Evolutionary conservation across 2,113 vertebrate genomes (phyloP).

Genomic region (Antechinus flavipes): DNA sequence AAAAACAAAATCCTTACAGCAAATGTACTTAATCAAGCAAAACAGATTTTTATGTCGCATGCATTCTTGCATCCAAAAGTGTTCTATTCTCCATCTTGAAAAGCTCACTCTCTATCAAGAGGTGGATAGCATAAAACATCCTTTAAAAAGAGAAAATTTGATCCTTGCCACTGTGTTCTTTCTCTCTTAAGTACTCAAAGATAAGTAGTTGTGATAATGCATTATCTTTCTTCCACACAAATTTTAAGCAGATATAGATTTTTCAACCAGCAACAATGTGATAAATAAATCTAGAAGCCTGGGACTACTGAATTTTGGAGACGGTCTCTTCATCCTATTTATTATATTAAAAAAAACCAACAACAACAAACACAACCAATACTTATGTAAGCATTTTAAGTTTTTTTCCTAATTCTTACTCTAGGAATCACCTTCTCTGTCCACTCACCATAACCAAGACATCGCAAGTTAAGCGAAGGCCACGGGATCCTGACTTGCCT

Average conservation of each 20-base stretch:
- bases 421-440: conserved; percentile 56
- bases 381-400: background rate
- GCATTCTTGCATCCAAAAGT: too few species aligned
- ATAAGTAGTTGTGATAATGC: conserved; percentile 17
- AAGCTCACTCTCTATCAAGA: too few species aligned
- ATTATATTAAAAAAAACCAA: background rate
- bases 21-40: too few species aligned
- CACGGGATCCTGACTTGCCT: conserved; percentile 18
- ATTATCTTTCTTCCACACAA: conserved; percentile 27
- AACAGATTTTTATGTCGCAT: too few species aligned
- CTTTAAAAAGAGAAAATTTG: background rate
- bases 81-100: too few species aligned
- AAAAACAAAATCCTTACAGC: too few species aligned
- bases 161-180: conserved; percentile 58
- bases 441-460: background rate
- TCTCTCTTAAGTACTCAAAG: conserved; percentile 43
- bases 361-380: background rate
- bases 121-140: background rate
- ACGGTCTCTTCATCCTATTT: background rate
- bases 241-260: conserved; percentile 60
- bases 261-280: background rate
- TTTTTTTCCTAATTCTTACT: background rate
- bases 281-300: background rate
- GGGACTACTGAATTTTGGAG: background rate
- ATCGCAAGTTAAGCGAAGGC: conserved; percentile 35